Base-by-base conservation (phyloP, 1,140 invertebrate species). In the Drosophila kanapiae region DNA sequence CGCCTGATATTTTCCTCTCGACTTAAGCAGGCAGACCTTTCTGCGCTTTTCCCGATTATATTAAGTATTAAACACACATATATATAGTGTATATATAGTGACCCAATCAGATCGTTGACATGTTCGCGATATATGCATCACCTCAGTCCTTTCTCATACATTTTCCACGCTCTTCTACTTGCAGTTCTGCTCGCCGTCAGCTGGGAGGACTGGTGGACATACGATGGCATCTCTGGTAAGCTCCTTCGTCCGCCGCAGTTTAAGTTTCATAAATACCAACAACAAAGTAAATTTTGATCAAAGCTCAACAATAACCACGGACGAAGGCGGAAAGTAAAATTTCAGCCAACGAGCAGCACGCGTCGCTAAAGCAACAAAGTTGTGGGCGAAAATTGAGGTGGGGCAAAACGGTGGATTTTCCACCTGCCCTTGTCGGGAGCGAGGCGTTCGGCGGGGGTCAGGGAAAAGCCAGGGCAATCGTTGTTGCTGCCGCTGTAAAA, bases 201-300 rank as follows among this genome's bases (percentile, higher is more conserved):
- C 93, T 98, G 97, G 97, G 97, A 98, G 92, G 96, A 97, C 94
- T 98, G 97, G 97, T 98, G 97, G 97, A 97, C 97, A 64, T 98
- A 98, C 94, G 97, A 98, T 93, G 97, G 97, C 49, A 98, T 98
- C 93, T 98, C 97, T 93, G 97, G 97, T 97, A 94, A 96, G 95
- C 31, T 33, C 10, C 27, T 2, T 4, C 14, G 8, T 6, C 33
- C 27, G n/a, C 27, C 33, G 2, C 33, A 35, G 45, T 67, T 72
- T 72, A 71, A 72, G 70, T 74, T 78, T 82, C 79, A 82, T 82
- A 82, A 82, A 82, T 81, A 58, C 67, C 65, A 68, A 82, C 80
- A 82, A 82, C 80, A 82, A 82, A 64, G 80, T 82, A 82, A 78
- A 78, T 75, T 82, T 82, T 82, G 82, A 82, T 82, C 80, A 82